Evolutionary conservation across 2,797 vertebrate genomes (phyloP).

Genomic region (Enteromius viviparus): DNA sequence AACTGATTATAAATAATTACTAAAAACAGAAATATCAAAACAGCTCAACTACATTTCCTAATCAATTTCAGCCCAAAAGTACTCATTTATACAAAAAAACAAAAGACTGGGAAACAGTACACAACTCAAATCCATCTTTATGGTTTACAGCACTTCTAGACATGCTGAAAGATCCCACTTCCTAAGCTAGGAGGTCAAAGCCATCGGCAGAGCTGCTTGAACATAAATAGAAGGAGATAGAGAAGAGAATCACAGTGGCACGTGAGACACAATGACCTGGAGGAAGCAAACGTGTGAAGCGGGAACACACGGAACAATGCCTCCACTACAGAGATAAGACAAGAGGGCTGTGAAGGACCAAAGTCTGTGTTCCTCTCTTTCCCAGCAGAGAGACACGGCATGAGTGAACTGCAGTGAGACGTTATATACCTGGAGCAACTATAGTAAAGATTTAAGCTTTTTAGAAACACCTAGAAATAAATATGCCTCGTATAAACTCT

Average conservation of each 20-base stretch:
- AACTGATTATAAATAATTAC: not conserved
- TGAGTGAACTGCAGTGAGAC: not conserved
- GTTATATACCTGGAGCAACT: not conserved
- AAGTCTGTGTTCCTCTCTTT: slow-evolving; percentile 13
- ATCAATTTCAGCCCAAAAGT: not conserved
- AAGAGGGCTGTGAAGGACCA: slow-evolving; percentile 10
- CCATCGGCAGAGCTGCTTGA: slow-evolving; percentile 32
- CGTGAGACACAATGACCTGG: slow-evolving; percentile 8
- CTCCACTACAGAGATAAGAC: slow-evolving; percentile 48
- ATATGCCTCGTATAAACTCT: not conserved
- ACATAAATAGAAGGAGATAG: slow-evolving; percentile 58
- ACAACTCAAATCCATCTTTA: not conserved
- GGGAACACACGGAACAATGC: slow-evolving; percentile 35
- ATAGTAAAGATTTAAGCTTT: not conserved
- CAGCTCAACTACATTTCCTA: not conserved
- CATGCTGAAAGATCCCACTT: slow-evolving; percentile 20
- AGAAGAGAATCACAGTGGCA: slow-evolving; percentile 36
- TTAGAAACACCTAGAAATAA: not conserved
- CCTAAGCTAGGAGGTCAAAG: slow-evolving; percentile 7
- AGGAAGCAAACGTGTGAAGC: slow-evolving; percentile 53
- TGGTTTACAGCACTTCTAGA: not conserved
- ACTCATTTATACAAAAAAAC: not conserved
- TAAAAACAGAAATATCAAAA: not conserved
- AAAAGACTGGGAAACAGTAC: not conserved
- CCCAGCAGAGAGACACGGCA: slow-evolving; percentile 19